Evolutionary conservation across 2,888 invertebrate species (phyloP).

Genomic region (Drosophila lutescens): DNA sequence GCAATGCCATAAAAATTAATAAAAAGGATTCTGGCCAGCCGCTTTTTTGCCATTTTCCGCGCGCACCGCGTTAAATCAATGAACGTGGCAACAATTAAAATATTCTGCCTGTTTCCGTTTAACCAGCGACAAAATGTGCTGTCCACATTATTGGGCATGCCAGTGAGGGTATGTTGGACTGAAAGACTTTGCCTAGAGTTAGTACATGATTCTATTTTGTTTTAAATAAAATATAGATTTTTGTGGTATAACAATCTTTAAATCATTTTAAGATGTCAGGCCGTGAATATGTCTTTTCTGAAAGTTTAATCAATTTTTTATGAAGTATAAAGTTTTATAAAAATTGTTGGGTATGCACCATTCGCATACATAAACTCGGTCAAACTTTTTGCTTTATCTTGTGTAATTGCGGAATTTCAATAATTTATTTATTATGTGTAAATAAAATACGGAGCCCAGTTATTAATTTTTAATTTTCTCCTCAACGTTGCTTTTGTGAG

Average conservation of each 20-base stretch:
- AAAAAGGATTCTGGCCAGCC: constrained; percentile 36
- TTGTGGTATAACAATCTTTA: no score
- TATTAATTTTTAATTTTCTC: constrained; percentile 56
- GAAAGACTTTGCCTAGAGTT: neutral
- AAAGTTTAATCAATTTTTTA: no score
- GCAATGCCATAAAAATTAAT: constrained; percentile 45
- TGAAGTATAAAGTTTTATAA: no score
- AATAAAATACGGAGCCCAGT: constrained; percentile 61
- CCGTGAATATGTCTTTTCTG: no score
- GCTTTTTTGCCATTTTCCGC: constrained; percentile 29
- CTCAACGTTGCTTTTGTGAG: constrained; percentile 37
- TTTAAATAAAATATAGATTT: neutral
- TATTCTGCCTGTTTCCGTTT: constrained; percentile 68
- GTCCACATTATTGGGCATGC: neutral
- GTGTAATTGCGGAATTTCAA: constrained; percentile 71
- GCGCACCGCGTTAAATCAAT: constrained; percentile 58
- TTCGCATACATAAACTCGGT: neutral
- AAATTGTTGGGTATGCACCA: neutral
- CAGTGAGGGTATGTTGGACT: constrained; percentile 8
- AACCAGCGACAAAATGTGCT: constrained; percentile 28
- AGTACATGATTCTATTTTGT: neutral
- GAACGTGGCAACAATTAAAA: constrained; percentile 75
- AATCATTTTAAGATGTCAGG: no score
- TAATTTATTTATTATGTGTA: constrained; percentile 76
- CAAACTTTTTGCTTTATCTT: constrained; percentile 38